Base-by-base conservation (phyloP, 1,140 invertebrate genomes). In the Halictus rubicundus region DNA sequence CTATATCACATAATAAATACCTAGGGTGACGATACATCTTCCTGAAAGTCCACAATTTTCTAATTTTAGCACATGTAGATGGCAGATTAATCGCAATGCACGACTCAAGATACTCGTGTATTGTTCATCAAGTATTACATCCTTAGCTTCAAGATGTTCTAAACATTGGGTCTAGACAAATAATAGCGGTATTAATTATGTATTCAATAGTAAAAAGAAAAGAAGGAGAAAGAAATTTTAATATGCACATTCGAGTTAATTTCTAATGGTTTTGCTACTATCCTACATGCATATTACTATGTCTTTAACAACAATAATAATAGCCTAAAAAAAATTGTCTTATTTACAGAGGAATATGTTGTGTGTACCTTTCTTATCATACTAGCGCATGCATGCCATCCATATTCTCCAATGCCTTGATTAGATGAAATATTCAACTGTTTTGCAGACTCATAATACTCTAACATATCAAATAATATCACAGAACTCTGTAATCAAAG, bases 381-480 rank as follows among this genome's bases (percentile, higher is more conserved):
- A 75, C 95, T 94, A 25, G 96, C 95, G 85, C 96, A 96, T 5
- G 96, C 95, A 89, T 96, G 95, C 97, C 97, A 98, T 3, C 97
- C 97, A 65, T 96, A 92, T 57, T 94, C 94, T 63, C 95, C 95
- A 89, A 97, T 96, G 82, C 94, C 94, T 80, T 94, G 94, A 90
- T 97, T 97, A 66, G 94, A 95, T 27, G 96, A 96, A 74, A 98
- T 96, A 90, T 97, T 96, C 65, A 98, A 90, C 78, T 96, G 95
- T 42, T 93, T 94, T 2, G 96, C 95, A 61, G 97, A 97, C 89
- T 98, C 97, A 92, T 98, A 98, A 91, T 97, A 98, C 90, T 98
- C 97, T 82, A 98, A 95, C 96, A 98, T 98, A 91, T 98, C 97
- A 92, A 98, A 98, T 59, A 98, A 91, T 60, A 97, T 96, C 84